Percentiles rank a stretch among this genome's conserved stretches.
Evolutionary conservation across 1,140 invertebrate species (phyloP).

Genomic region (Drosophila melanogaster): DNA sequence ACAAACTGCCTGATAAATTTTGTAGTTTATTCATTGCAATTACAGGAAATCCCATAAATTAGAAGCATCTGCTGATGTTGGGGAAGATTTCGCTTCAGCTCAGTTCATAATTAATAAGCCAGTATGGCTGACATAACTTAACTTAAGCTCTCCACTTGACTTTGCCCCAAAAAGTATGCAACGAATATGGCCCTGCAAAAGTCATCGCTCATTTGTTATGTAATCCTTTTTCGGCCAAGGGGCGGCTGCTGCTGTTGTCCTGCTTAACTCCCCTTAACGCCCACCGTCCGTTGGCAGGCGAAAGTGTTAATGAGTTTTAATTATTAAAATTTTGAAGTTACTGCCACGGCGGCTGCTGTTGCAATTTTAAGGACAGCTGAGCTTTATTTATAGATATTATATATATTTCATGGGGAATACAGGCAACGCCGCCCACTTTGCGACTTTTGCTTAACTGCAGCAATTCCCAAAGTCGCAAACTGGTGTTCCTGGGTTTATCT

Average conservation of each 20-base stretch:
- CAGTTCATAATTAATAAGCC: conserved; percentile 64
- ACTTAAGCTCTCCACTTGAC: neutral
- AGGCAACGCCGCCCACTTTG: neutral
- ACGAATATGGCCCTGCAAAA: conserved; percentile 31
- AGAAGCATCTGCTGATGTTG: conserved; percentile 34
- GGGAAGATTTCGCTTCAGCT: conserved; percentile 14
- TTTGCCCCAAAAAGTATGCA: conserved; percentile 52
- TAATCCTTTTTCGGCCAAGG: conserved; percentile 68
- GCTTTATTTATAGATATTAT: conserved; percentile 51
- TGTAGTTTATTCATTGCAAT: conserved; percentile 59
- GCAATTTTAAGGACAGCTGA: conserved; percentile 33
- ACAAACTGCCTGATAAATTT: neutral
- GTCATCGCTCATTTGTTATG: conserved; percentile 81
- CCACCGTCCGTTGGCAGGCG: conserved; percentile 17
- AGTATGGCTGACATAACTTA: conserved; percentile 30
- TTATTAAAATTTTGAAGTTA: conserved; percentile 66
- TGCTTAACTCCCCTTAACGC: neutral
- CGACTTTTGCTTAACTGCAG: conserved; percentile 17
- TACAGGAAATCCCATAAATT: conserved; percentile 68
- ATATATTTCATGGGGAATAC: conserved; percentile 29
- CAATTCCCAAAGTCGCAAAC: conserved; percentile 24
- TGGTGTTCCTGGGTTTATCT: conserved; percentile 58
- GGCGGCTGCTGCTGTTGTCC: neutral
- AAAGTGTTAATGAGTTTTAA: conserved; percentile 81
- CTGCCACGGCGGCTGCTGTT: conserved; percentile 17